Conservation (phyloP, 2,113 vertebrate species). For the Glareola pratincola region DNA sequence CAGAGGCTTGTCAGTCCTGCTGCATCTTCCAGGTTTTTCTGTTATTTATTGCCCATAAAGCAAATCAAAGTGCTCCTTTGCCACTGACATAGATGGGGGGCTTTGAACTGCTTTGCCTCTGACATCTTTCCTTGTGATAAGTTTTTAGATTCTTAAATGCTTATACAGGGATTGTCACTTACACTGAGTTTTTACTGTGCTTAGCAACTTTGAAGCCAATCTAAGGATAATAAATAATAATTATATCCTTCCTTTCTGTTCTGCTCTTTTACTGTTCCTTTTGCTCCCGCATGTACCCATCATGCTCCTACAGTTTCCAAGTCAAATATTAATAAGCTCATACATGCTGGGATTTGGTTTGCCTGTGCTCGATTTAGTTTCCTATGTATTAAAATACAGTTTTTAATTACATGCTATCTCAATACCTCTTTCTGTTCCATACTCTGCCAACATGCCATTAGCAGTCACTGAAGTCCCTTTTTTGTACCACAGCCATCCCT, state of each 20-base stretch:
- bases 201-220: background rate
- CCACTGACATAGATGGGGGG: background rate
- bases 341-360: background rate
- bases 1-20: background rate
- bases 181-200: background rate
- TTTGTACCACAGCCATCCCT: background rate
- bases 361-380: background rate
- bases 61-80: slow-evolving; percentile 7
- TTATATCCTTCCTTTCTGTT: background rate
- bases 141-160: background rate
- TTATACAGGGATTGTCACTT: background rate
- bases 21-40: background rate
- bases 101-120: background rate
- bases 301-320: background rate
- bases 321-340: background rate
- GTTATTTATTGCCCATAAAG: slow-evolving; percentile 40
- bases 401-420: background rate
- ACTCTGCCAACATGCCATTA: background rate
- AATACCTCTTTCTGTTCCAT: background rate
- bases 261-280: background rate
- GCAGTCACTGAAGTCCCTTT: background rate
- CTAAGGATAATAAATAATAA: background rate
- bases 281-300: background rate
- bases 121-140: background rate
- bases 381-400: background rate